Percentiles rank a stretch among this genome's conserved stretches.
phyloP scores from a whole-genome alignment of 1,140 invertebrate genomes.

The Brachionus paranguensis region DNA sequence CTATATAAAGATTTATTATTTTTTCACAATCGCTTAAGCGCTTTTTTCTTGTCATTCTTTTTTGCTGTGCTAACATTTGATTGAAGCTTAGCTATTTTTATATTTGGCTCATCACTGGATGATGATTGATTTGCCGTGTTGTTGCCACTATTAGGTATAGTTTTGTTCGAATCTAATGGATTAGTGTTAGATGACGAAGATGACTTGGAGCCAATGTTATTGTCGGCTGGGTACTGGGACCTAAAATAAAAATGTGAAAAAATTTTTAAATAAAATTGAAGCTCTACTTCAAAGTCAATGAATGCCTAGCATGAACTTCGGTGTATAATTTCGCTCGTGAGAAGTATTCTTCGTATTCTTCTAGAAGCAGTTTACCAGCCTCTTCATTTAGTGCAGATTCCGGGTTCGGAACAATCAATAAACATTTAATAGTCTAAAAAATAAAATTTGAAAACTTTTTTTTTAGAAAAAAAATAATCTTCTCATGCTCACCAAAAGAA shows the following conservation, averaged over 20 bases:
- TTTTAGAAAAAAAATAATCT: conserved; percentile 39
- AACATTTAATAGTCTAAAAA: conserved; percentile 77
- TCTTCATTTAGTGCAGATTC: conserved; percentile 90
- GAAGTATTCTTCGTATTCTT: conserved; percentile 84
- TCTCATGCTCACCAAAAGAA: conserved; percentile 67
- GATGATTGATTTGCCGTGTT: conserved; percentile 1
- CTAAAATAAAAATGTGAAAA: background rate
- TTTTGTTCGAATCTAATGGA: conserved; percentile 34
- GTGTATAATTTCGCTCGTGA: conserved; percentile 85
- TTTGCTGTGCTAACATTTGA: conserved; percentile 7
- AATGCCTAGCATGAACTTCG: conserved; percentile 74
- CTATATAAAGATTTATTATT: background rate
- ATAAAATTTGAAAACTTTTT: conserved; percentile 29
- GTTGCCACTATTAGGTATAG: conserved; percentile 18
- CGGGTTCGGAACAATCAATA: conserved; percentile 85
- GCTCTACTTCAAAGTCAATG: conserved; percentile 52
- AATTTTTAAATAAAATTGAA: background rate
- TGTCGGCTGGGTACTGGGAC: conserved; percentile 41
- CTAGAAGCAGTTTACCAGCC: conserved; percentile 79
- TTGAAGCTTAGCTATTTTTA: conserved; percentile 38
- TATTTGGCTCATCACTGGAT: conserved; percentile 26
- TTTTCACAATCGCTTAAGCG: conserved; percentile 32
- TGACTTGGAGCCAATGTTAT: conserved; percentile 34
- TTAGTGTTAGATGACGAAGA: conserved; percentile 23
- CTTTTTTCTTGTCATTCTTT: conserved; percentile 40